phyloP scores from a whole-genome alignment of 1,140 invertebrate species.

The Halesus radiatus region DNA sequence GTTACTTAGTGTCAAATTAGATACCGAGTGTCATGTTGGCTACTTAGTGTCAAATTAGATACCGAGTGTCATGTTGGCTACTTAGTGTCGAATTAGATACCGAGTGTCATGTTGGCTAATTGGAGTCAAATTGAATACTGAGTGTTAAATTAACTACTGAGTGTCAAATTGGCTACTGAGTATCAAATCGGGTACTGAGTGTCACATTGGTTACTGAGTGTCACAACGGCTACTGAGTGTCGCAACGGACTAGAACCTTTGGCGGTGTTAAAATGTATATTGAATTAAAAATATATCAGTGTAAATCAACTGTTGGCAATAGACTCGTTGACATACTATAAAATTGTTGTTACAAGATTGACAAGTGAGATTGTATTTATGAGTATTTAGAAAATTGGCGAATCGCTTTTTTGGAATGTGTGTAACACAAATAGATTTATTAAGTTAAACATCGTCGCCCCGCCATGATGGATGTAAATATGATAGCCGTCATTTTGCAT shows the following conservation, averaged over 20 bases:
- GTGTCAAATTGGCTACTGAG: no score
- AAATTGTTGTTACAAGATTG: conserved; percentile 27
- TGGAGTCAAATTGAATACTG: background rate
- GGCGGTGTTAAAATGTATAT: conserved; percentile 42
- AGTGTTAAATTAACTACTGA: background rate
- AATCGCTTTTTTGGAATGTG: conserved; percentile 41
- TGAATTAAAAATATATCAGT: conserved; percentile 41
- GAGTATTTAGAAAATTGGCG: conserved; percentile 42
- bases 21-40: background rate
- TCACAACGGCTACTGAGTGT: conserved; percentile 1
- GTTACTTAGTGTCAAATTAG: background rate
- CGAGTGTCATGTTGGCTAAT: background rate
- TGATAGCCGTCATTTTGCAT: conserved; percentile 8
- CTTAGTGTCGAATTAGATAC: no score
- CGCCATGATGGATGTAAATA: conserved; percentile 33
- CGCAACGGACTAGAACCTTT: background rate
- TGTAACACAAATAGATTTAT: conserved; percentile 43
- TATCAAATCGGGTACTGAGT: background rate
- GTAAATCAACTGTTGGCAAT: conserved; percentile 35
- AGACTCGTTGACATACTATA: conserved; percentile 32
- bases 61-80: background rate
- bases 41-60: background rate
- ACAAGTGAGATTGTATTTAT: conserved; percentile 42
- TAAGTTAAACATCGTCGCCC: conserved; percentile 25
- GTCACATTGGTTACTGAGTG: no score